Conservation (phyloP, 2,797 vertebrate species). For the Platalea minor region DNA sequence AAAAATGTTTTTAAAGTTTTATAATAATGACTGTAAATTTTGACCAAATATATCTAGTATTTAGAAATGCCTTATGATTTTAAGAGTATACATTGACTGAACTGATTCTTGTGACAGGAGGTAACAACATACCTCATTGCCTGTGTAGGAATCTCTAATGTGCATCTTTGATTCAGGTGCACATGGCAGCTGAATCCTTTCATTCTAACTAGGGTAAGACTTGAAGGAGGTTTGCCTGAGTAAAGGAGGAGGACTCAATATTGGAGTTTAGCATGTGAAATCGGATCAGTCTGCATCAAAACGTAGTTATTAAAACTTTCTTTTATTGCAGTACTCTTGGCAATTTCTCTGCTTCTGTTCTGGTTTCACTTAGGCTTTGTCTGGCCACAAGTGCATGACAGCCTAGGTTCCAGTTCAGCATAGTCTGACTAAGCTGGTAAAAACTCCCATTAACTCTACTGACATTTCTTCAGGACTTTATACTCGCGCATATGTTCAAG, state of each 20-base stretch:
- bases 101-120: neutral
- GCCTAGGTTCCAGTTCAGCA: conserved; percentile 15
- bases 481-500: neutral
- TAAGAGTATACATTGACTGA: neutral
- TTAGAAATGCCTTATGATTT: neutral
- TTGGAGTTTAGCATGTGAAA: neutral
- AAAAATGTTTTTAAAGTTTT: neutral
- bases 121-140: neutral
- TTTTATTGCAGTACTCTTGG: conserved; percentile 40
- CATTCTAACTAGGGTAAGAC: neutral
- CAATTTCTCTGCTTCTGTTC: conserved; percentile 47
- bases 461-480: neutral
- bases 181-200: neutral
- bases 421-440: conserved; percentile 29
- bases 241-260: neutral
- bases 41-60: neutral
- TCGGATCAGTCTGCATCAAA: neutral
- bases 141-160: neutral
- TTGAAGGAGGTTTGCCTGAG: neutral
- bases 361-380: conserved; percentile 59
- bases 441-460: conserved; percentile 13
- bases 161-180: neutral
- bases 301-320: conserved; percentile 21
- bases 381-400: conserved; percentile 44
- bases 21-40: neutral